Percentiles rank a stretch among this genome's conserved stretches.
Evolutionary conservation across 1,140 invertebrate species (phyloP).

Genomic region (Scaptomyza pallida): DNA sequence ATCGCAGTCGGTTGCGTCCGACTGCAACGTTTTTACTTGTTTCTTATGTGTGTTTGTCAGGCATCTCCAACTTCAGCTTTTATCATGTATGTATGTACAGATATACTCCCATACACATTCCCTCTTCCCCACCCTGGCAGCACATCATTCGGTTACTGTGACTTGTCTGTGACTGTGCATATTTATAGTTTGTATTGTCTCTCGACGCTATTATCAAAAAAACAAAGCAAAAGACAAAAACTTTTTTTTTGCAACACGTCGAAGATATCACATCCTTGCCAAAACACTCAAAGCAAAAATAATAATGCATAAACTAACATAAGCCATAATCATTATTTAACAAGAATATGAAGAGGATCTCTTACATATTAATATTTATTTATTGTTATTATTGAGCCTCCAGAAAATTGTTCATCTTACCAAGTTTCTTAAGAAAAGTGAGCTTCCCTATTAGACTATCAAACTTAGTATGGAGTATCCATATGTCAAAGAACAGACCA

Average conservation of each 20-base stretch:
- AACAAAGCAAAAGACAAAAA: conserved; percentile 21
- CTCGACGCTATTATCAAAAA: conserved; percentile 46
- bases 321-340: no score
- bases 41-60: conserved; percentile 47
- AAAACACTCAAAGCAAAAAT: neutral
- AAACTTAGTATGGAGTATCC: no score
- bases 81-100: neutral
- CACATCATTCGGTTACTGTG: conserved; percentile 30
- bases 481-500: no score
- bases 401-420: no score
- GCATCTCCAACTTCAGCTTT: conserved; percentile 20
- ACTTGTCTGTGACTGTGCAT: conserved; percentile 57
- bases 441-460: no score
- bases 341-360: no score
- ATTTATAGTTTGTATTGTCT: conserved; percentile 80
- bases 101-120: neutral
- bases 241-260: conserved; percentile 28
- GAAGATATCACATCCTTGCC: conserved; percentile 18
- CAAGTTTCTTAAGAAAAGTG: no score
- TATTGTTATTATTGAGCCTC: no score
- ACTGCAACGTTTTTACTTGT: no score
- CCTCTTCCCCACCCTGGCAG: neutral
- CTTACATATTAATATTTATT: no score
- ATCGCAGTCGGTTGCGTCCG: no score
- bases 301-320: no score